Conservation (phyloP, 1,140 invertebrate species). For the Hylaeus volcanicus region DNA sequence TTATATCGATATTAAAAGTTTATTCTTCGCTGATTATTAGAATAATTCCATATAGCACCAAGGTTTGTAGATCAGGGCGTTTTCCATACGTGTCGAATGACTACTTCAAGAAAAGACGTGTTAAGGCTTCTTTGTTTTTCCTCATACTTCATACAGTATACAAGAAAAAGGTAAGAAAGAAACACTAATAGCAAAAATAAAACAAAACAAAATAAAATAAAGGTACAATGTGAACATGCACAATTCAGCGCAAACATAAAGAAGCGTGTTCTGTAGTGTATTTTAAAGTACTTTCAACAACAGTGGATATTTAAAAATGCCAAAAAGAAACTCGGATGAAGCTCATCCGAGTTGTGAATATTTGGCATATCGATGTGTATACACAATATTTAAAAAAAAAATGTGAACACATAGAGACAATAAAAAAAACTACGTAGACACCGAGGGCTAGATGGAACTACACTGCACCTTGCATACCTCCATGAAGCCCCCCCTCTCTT, state of each 20-base stretch:
- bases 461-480: slow-evolving; percentile 93
- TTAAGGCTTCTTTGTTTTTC: slow-evolving; percentile 52
- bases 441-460: slow-evolving; percentile 82
- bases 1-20: slow-evolving; percentile 67
- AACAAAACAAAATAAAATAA: slow-evolving; percentile 17
- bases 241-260: slow-evolving; percentile 62
- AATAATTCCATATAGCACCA: slow-evolving; percentile 81
- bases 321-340: not conserved
- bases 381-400: slow-evolving; percentile 50
- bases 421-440: slow-evolving; percentile 72
- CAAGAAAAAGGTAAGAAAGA: slow-evolving; percentile 41
- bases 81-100: slow-evolving; percentile 62
- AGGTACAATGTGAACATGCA: slow-evolving; percentile 52
- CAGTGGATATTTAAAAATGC: not conserved
- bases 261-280: slow-evolving; percentile 49
- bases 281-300: not conserved
- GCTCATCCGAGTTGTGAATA: slow-evolving; percentile 5
- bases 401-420: slow-evolving; percentile 69
- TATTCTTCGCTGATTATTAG: slow-evolving; percentile 73
- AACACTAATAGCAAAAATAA: slow-evolving; percentile 53
- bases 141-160: slow-evolving; percentile 44
- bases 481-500: slow-evolving; percentile 97
- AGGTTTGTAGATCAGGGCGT: slow-evolving; percentile 71
- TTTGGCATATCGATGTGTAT: slow-evolving; percentile 41
- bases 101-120: slow-evolving; percentile 65